Evolutionary conservation across 1,140 invertebrate genomes (phyloP).

Genomic region (Penaeus japonicus): DNA sequence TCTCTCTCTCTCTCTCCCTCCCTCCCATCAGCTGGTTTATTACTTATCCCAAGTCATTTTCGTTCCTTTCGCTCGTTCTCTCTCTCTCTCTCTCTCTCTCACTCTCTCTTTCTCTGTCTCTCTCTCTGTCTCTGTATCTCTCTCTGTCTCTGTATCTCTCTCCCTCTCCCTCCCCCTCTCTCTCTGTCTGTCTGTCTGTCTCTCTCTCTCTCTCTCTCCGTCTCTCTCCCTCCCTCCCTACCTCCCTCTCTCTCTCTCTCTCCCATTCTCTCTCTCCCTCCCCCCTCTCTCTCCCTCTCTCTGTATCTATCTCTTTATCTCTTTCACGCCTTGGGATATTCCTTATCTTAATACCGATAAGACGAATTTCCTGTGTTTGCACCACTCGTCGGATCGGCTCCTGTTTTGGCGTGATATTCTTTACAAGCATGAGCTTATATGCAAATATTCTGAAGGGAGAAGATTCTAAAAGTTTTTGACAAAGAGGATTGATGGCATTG

Average conservation of each 20-base stretch:
- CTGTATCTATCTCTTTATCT: background rate
- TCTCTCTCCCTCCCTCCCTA: background rate
- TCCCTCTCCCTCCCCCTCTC: background rate
- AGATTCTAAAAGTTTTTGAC: too few relatives aligned
- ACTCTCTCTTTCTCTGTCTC: background rate
- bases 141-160: background rate
- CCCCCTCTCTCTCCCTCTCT: background rate
- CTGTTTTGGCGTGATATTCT: too few relatives aligned
- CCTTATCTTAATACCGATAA: too few relatives aligned
- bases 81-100: background rate
- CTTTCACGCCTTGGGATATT: too few relatives aligned
- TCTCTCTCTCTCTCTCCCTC: background rate
- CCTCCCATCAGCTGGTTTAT: background rate
- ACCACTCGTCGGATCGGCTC: too few relatives aligned
- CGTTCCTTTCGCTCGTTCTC: background rate
- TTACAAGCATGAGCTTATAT: too few relatives aligned
- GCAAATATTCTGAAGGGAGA: too few relatives aligned
- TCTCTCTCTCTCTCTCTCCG: background rate
- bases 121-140: background rate
- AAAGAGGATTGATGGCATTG: too few relatives aligned
- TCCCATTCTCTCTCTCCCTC: background rate
- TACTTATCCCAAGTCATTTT: background rate
- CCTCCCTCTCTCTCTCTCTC: background rate
- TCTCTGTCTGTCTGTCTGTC: background rate
- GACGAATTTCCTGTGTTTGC: too few relatives aligned